Conservation (phyloP, 2,113 vertebrate species). For the Corynorhinus townsendii region DNA sequence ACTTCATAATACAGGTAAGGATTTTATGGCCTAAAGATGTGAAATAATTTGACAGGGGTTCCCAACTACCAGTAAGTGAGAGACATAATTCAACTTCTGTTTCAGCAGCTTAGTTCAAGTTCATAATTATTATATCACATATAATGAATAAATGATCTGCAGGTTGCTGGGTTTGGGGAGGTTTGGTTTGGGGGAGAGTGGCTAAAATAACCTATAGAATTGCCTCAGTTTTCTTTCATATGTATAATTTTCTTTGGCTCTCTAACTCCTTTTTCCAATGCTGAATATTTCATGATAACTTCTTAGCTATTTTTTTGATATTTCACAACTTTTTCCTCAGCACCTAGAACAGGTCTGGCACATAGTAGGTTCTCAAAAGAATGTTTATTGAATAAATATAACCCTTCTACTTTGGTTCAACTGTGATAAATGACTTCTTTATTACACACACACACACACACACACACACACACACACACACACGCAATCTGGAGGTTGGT, state of each 20-base stretch:
- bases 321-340: neutral
- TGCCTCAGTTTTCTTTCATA: neutral
- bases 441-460: neutral
- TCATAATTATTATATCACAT: neutral
- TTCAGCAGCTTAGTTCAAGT: neutral
- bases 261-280: neutral
- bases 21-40: neutral
- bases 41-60: neutral
- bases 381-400: neutral
- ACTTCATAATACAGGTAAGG: neutral
- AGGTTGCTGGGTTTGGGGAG: neutral
- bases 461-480: too few relatives aligned
- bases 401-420: neutral
- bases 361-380: neutral
- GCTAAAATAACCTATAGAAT: neutral
- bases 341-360: neutral
- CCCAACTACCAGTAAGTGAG: neutral
- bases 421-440: neutral
- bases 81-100: neutral
- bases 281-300: neutral
- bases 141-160: neutral
- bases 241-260: neutral
- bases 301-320: neutral
- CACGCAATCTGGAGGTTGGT: neutral
- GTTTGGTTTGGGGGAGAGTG: neutral